These are phyloP conservation scores for Xanthia togata DNA, from an alignment of 2,888 invertebrate genomes.

Conservation along the genomic window DNA sequence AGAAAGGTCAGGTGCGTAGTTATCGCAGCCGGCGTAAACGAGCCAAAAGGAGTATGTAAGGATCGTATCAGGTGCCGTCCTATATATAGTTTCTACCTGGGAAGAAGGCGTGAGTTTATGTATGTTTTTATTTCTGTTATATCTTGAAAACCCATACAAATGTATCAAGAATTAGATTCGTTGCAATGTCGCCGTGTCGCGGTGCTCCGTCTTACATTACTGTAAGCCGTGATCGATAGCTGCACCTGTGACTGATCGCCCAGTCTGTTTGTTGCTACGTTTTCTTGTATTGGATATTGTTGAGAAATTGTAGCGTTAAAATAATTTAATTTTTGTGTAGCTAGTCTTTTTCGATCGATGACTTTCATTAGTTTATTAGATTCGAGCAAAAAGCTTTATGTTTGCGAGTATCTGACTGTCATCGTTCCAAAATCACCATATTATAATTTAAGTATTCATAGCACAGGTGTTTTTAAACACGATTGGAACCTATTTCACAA, in stretches of 20 bases:
- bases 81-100: no score
- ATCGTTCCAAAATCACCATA: not conserved
- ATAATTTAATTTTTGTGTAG: conserved; percentile 10
- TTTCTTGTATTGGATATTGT: conserved; percentile 26
- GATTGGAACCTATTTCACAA: not conserved
- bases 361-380: not conserved
- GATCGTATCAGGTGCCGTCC: no score
- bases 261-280: conserved; percentile 13
- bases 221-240: conserved; percentile 62
- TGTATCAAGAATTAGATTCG: conserved; percentile 38
- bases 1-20: no score
- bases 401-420: not conserved
- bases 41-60: no score
- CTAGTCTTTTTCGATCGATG: not conserved
- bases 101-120: not conserved
- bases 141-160: conserved; percentile 6
- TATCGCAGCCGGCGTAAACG: no score
- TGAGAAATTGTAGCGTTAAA: conserved; percentile 6
- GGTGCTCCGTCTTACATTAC: conserved; percentile 56
- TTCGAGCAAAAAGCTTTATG: not conserved
- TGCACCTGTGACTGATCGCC: conserved; percentile 67
- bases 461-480: not conserved
- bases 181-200: conserved; percentile 31
- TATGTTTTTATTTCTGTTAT: conserved; percentile 6
- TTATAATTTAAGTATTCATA: not conserved